phyloP scores from a whole-genome alignment of 1,140 invertebrate genomes.

The Maconellicoccus hirsutus region DNA sequence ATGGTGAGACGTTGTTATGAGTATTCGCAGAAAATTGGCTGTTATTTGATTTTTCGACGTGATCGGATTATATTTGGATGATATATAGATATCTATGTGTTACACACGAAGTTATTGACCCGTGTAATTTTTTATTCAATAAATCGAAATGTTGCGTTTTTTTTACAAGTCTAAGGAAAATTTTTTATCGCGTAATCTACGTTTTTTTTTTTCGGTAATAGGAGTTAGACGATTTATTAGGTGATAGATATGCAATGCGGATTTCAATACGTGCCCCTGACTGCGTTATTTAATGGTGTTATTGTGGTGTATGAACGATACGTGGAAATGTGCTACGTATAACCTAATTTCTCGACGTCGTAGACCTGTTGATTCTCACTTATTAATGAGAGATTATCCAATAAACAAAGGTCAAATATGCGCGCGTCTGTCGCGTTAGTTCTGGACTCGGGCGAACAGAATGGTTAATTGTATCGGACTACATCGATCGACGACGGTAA shows the following conservation, averaged over 20 bases:
- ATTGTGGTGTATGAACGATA: not conserved
- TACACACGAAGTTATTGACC: not conserved
- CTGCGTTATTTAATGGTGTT: not conserved
- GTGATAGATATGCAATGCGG: not conserved
- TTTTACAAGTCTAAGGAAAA: not conserved
- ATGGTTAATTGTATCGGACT: too few relatives aligned
- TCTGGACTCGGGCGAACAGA: too few relatives aligned
- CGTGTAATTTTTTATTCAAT: not conserved
- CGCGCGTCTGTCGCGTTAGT: not conserved
- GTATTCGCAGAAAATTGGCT: too few relatives aligned
- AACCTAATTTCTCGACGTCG: not conserved
- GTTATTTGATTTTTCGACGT: too few relatives aligned
- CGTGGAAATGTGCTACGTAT: not conserved
- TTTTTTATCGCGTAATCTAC: too few relatives aligned
- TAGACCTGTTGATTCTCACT: not conserved
- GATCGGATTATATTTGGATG: too few relatives aligned
- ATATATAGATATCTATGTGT: too few relatives aligned
- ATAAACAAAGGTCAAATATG: not conserved
- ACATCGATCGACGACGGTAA: too few relatives aligned
- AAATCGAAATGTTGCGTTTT: not conserved
- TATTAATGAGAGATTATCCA: slow-evolving; percentile 1
- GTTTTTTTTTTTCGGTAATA: not conserved
- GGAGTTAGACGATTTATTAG: not conserved
- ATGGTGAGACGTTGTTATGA: too few relatives aligned
- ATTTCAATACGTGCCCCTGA: not conserved